phyloP scores from a whole-genome alignment of 1,140 invertebrate genomes.

The Drosophila azteca region DNA sequence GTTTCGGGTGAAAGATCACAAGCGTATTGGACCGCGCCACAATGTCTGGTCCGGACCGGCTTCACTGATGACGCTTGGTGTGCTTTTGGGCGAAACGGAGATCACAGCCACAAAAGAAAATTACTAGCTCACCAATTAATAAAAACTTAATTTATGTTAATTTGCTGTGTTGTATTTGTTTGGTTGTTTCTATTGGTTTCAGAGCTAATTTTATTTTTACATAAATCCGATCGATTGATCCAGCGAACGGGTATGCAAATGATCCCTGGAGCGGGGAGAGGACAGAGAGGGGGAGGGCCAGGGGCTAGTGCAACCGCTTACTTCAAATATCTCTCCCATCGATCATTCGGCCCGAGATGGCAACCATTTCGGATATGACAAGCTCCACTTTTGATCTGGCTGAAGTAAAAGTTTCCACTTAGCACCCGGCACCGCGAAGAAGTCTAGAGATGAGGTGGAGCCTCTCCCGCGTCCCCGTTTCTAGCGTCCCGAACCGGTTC shows the following conservation, averaged over 20 bases:
- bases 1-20: slow-evolving; percentile 66
- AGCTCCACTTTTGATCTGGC: slow-evolving; percentile 40
- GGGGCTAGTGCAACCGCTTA: slow-evolving; percentile 12
- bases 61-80: slow-evolving; percentile 36
- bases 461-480: neutral
- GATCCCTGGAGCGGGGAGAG: slow-evolving; percentile 8
- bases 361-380: slow-evolving; percentile 25
- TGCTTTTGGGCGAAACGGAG: neutral
- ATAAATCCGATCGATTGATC: slow-evolving; percentile 64
- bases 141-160: slow-evolving; percentile 82
- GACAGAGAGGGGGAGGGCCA: slow-evolving; percentile 3
- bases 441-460: neutral
- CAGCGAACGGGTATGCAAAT: slow-evolving; percentile 68
- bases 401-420: slow-evolving; percentile 49
- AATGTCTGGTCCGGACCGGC: slow-evolving; percentile 51
- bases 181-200: slow-evolving; percentile 26
- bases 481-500: slow-evolving; percentile 34
- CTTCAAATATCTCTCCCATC: slow-evolving; percentile 40
- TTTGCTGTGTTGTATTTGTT: slow-evolving; percentile 44
- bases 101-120: slow-evolving; percentile 60
- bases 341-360: slow-evolving; percentile 28
- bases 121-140: slow-evolving; percentile 81
- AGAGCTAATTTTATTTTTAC: slow-evolving; percentile 64
- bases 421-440: slow-evolving; percentile 42
- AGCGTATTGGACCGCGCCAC: slow-evolving; percentile 58